Evolutionary conservation across 2,797 vertebrate species (phyloP).

Genomic region (Pelochelys cantorii): DNA sequence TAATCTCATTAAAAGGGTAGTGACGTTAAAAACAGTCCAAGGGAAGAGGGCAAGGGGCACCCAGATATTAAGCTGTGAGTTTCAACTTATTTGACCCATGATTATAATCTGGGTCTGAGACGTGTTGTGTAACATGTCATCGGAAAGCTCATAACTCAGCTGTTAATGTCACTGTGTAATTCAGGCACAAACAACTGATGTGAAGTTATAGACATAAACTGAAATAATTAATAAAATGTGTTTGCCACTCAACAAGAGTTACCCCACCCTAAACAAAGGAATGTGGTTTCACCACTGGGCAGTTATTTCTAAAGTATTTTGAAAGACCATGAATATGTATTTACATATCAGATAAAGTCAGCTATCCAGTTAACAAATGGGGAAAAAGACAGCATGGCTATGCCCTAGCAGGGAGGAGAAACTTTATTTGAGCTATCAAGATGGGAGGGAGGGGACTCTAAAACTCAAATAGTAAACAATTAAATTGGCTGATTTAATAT

Average conservation of each 20-base stretch:
- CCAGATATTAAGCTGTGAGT: background rate
- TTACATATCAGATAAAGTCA: background rate
- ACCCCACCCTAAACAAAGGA: background rate
- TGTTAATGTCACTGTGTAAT: background rate
- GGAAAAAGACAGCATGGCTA: background rate
- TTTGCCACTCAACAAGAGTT: background rate
- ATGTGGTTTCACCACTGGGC: background rate
- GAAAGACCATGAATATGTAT: background rate
- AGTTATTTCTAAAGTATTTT: background rate
- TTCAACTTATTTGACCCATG: background rate
- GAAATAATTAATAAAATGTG: background rate
- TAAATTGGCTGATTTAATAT: background rate
- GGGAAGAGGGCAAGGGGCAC: background rate
- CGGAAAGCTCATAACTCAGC: background rate
- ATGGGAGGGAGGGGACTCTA: background rate
- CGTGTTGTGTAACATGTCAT: background rate
- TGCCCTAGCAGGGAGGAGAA: background rate
- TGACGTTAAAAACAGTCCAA: background rate
- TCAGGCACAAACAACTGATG: background rate
- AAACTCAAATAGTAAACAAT: background rate
- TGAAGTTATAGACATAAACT: too few relatives aligned
- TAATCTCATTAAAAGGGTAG: background rate
- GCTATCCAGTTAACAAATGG: background rate
- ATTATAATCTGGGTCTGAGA: background rate
- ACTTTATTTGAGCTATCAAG: background rate